Base-by-base conservation (phyloP, 2,113 vertebrate genomes). In the Gopherus evgoodei region DNA sequence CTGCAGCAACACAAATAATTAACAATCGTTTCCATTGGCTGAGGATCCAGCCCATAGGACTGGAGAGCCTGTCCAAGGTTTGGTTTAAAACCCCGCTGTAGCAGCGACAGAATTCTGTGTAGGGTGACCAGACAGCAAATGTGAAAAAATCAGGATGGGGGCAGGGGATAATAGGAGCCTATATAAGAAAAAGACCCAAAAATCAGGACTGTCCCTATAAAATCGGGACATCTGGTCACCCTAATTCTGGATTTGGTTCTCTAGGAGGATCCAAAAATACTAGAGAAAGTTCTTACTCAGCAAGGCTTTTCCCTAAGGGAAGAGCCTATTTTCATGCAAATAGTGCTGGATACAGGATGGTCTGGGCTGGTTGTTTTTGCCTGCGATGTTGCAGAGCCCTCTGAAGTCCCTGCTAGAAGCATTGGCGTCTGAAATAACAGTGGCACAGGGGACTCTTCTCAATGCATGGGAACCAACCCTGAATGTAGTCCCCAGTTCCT, bases 311-410 rank as follows among this genome's bases (percentile, higher is more conserved):
- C 56, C 56, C 72, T 0, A 1, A 81, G 88, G 87, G 81, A 35
- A 52, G 83, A 25, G 6, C 44, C 47, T 50, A 47, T 25, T 49
- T 31, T 22, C 5, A 31, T 8, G 8, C 14, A 5, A 14, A 35
- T 35, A 22, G 44, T 9, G 42, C 44, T 10, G 3, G 94, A 84
- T 0, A 24, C 11, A 8, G 85, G 90, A n/a, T 0, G 1, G 35
- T 29, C 14, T 81, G 90, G 87, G 86, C 6, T 25, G 78, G 21
- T 22, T 57, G 91, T 3, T 6, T 91, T 75, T 24, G 0, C 53
- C 87, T 87, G 86, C 11, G 0, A 4, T 47, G 2, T 56, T 83
- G 59, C 22, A 81, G 35, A 84, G 93, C 84, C 89, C 2, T 50
- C 1, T 1, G 31, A 62, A 16, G 29, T 52, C 54, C 81, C 44